Evolutionary conservation across 2,888 invertebrate species (phyloP).

Genomic region (Phragmatobia fuliginosa): DNA sequence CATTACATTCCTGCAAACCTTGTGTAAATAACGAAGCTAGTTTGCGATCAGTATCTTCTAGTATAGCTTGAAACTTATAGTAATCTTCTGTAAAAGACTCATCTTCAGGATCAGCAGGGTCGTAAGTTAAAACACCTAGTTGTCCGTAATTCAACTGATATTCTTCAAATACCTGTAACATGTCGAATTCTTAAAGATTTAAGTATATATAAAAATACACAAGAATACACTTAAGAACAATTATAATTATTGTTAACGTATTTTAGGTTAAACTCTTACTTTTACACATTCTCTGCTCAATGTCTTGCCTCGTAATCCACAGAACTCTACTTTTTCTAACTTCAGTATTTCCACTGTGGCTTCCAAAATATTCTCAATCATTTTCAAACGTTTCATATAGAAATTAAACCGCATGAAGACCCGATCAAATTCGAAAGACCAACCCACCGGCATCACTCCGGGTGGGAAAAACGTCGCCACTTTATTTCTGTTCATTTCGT

Average conservation of each 20-base stretch:
- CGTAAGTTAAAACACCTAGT: slow-evolving; percentile 88
- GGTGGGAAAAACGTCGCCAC: slow-evolving; percentile 85
- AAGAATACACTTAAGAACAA: neutral
- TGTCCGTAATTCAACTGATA: slow-evolving; percentile 68
- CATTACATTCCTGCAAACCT: slow-evolving; percentile 92
- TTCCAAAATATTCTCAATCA: slow-evolving; percentile 90
- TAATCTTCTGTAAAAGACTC: slow-evolving; percentile 89
- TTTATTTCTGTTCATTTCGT: slow-evolving; percentile 84
- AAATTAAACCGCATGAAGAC: slow-evolving; percentile 90
- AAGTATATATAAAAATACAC: neutral
- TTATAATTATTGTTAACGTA: too few relatives aligned
- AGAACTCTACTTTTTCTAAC: slow-evolving; percentile 94
- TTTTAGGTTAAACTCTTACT: slow-evolving; percentile 56
- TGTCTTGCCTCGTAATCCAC: slow-evolving; percentile 89
- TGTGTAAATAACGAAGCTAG: slow-evolving; percentile 93
- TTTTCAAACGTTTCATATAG: slow-evolving; percentile 88
- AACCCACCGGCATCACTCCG: slow-evolving; percentile 87
- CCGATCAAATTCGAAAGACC: slow-evolving; percentile 91
- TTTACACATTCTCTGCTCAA: slow-evolving; percentile 84
- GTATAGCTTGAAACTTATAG: slow-evolving; percentile 86
- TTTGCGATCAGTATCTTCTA: slow-evolving; percentile 91
- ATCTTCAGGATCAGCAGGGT: slow-evolving; percentile 91
- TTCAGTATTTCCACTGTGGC: slow-evolving; percentile 94
- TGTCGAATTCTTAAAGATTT: neutral
- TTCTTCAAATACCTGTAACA: slow-evolving; percentile 71